Percentiles rank a stretch among this genome's conserved stretches.
phyloP scores from a whole-genome alignment of 2,113 vertebrate genomes.

The Pelecanus crispus region DNA sequence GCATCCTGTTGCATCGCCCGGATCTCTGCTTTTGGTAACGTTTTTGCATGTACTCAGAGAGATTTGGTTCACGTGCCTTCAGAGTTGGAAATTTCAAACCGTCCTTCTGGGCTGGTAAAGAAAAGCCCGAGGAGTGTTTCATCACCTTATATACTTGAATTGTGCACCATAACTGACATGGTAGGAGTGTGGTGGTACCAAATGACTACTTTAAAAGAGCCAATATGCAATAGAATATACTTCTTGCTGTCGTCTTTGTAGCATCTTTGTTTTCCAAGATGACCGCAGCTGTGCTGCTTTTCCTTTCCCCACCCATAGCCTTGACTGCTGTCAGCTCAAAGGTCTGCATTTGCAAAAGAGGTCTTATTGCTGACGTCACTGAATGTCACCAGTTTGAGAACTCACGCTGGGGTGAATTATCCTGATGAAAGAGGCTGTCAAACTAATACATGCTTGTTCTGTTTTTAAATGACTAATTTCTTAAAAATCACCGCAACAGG shows the following conservation, averaged over 20 bases:
- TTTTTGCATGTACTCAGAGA: neutral
- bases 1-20: neutral
- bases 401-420: neutral
- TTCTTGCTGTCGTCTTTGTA: neutral
- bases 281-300: neutral
- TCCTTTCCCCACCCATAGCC: neutral
- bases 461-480: neutral
- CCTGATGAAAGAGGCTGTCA: neutral
- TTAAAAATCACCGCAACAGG: neutral
- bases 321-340: neutral
- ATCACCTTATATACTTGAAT: neutral
- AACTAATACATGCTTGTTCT: neutral
- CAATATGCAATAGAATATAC: neutral
- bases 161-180: too few relatives aligned
- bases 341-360: neutral
- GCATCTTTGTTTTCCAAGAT: neutral
- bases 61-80: neutral
- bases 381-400: neutral
- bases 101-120: neutral
- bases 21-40: neutral
- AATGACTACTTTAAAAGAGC: neutral
- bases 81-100: neutral
- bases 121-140: neutral
- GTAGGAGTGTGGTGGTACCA: neutral
- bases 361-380: neutral